phyloP scores from a whole-genome alignment of 1,140 invertebrate species.

The Eriosoma lanigerum region DNA sequence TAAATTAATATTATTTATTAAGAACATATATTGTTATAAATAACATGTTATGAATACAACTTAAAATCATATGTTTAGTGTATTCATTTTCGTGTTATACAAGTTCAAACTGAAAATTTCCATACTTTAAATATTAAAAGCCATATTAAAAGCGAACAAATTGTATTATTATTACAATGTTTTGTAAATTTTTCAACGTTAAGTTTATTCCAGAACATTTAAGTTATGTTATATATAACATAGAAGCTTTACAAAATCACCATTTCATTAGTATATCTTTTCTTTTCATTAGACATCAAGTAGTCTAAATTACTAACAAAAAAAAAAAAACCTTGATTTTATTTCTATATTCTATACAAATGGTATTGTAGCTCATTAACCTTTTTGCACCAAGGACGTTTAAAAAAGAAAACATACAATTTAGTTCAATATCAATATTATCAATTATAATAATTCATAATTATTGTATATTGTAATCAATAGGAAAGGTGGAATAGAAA shows the following conservation, averaged over 20 bases:
- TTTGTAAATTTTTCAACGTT: background rate
- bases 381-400: background rate
- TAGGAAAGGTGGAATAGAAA: background rate
- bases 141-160: background rate
- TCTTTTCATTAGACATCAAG: background rate
- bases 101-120: too few species aligned
- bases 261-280: constrained; percentile 33
- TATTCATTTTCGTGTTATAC: too few species aligned
- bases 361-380: background rate
- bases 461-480: too few species aligned
- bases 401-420: background rate
- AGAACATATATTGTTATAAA: too few species aligned
- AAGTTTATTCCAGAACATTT: background rate
- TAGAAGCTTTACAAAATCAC: constrained; percentile 34
- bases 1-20: too few species aligned
- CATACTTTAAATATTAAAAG: too few species aligned
- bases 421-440: background rate
- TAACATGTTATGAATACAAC: too few species aligned
- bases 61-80: too few species aligned
- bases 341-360: constrained; percentile 6
- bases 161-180: constrained; percentile 11
- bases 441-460: too few species aligned
- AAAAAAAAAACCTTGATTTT: background rate
- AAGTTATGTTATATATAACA: background rate
- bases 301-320: background rate